Conservation (phyloP, 2,113 vertebrate species). For the Uria lomvia region DNA sequence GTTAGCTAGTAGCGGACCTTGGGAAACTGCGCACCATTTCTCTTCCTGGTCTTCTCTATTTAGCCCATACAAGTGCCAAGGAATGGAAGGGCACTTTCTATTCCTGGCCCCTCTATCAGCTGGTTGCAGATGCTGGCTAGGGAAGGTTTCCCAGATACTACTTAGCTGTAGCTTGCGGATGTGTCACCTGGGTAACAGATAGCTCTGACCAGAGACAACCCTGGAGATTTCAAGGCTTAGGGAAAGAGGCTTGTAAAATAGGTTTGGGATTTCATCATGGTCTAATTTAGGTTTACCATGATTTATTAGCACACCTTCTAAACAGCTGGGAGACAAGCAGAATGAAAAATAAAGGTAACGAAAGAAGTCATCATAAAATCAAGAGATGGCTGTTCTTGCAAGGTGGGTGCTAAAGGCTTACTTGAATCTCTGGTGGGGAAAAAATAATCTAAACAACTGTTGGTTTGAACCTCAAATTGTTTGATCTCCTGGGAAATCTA, state of each 20-base stretch:
- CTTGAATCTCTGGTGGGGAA: not conserved
- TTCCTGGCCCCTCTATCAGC: not conserved
- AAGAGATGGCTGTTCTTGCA: not conserved
- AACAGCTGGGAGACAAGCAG: not conserved
- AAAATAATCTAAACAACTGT: not conserved
- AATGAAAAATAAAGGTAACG: not conserved
- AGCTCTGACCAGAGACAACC: not conserved
- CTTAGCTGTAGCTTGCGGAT: not conserved
- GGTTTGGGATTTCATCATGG: not conserved
- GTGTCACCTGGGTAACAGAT: not conserved
- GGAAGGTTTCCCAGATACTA: not conserved
- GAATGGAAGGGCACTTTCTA: rapidly evolving
- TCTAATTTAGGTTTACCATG: not conserved
- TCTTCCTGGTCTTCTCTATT: not conserved
- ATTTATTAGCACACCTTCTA: not conserved
- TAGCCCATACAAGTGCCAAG: not conserved
- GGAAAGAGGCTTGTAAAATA: not conserved
- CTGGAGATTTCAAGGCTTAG: not conserved
- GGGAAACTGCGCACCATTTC: not conserved
- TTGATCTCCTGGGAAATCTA: not conserved
- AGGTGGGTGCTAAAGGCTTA: not conserved
- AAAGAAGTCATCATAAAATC: not conserved
- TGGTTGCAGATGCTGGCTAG: not conserved
- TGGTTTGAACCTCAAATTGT: not conserved
- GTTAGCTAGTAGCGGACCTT: not conserved